Percentiles rank a stretch among this genome's conserved stretches.
Conservation (phyloP, 2,888 invertebrate genomes). For the Cyclophora punctaria region DNA sequence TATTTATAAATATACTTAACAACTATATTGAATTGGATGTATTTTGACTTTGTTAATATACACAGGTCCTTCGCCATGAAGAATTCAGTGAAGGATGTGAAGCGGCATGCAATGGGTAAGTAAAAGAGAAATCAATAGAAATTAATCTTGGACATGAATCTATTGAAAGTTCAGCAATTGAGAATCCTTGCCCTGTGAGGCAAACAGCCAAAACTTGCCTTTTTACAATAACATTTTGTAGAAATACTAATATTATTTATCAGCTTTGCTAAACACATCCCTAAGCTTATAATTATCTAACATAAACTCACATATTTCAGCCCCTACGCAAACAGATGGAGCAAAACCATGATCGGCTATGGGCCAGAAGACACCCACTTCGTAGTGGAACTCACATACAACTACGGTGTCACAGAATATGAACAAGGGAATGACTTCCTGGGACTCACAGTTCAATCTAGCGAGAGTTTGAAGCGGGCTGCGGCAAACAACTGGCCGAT, state of each 20-base stretch:
- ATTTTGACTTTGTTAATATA: too few relatives aligned
- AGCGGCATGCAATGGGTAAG: constrained; percentile 96
- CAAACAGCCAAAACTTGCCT: too few relatives aligned
- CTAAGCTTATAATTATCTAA: too few relatives aligned
- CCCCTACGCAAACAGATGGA: constrained; percentile 98
- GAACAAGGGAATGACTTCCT: constrained; percentile 93
- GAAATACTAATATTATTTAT: too few relatives aligned
- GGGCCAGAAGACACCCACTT: constrained; percentile 96
- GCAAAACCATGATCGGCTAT: constrained; percentile 99
- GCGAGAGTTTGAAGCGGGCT: constrained; percentile 84
- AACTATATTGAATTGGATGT: too few relatives aligned
- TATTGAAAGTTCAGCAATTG: too few relatives aligned
- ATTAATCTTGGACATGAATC: too few relatives aligned
- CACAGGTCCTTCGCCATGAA: constrained; percentile 94
- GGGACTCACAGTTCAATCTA: constrained; percentile 88
- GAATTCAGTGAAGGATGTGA: constrained; percentile 98
- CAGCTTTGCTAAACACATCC: too few relatives aligned
- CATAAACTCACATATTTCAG: constrained; percentile 61
- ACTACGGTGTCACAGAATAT: constrained; percentile 93
- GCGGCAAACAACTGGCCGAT: constrained; percentile 83
- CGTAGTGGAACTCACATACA: constrained; percentile 97
- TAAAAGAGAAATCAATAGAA: not conserved
- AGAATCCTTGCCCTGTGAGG: too few relatives aligned
- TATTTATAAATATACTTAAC: too few relatives aligned
- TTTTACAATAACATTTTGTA: too few relatives aligned